These are phyloP conservation scores for Orthonyx spaldingii DNA, from an alignment of 2,113 vertebrate genomes.

Conservation along the genomic window DNA sequence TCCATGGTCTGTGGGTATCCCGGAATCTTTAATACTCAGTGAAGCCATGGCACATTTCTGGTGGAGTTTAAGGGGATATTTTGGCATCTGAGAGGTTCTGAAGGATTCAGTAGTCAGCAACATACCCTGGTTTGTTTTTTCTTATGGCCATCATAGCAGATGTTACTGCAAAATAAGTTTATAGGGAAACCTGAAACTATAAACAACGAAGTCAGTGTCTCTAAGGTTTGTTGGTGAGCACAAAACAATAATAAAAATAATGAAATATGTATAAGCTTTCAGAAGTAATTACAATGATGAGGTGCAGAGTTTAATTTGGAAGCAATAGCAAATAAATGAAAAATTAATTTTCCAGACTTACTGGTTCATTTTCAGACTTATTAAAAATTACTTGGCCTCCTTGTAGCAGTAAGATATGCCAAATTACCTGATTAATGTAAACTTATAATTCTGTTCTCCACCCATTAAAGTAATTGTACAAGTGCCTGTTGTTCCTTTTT, in stretches of 20 bases:
- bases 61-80: not conserved
- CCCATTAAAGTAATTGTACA: not conserved
- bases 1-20: not conserved
- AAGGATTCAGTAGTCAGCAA: not conserved
- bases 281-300: slow-evolving; percentile 32
- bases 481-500: not conserved
- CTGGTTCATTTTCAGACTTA: not conserved
- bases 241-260: slow-evolving; percentile 36
- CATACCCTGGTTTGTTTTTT: not conserved
- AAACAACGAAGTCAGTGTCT: not conserved
- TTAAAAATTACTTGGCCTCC: not conserved
- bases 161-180: not conserved
- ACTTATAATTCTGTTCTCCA: not conserved
- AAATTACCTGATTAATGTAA: not conserved
- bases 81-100: not conserved
- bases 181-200: not conserved
- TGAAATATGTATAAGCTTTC: slow-evolving; percentile 43
- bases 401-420: not conserved
- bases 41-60: not conserved
- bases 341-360: slow-evolving; percentile 9
- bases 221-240: not conserved
- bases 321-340: slow-evolving; percentile 15
- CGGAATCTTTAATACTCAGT: not conserved
- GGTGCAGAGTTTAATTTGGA: not conserved
- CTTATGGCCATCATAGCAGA: not conserved